Conservation (phyloP, 1,140 invertebrate species). For the Scaptomyza graminum region DNA sequence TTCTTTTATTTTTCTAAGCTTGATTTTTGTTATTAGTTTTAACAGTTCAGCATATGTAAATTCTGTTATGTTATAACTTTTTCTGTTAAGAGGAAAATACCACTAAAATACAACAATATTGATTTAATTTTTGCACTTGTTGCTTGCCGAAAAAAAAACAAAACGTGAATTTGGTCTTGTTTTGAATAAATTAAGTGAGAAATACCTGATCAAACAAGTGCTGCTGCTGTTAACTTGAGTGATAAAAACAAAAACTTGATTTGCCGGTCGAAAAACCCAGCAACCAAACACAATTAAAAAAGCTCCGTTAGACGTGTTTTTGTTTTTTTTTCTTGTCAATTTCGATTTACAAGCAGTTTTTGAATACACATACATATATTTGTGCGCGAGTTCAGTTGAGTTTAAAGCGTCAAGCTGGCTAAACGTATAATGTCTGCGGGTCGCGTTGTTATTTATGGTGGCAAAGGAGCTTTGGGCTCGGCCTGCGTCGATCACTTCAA, state of each 20-base stretch:
- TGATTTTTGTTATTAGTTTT: not conserved
- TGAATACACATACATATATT: too few species aligned
- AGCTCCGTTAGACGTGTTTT: constrained; percentile 3
- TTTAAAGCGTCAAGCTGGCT: constrained; percentile 65
- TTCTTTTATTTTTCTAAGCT: not conserved
- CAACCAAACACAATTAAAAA: constrained; percentile 12
- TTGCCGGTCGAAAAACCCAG: constrained; percentile 30
- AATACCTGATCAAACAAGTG: constrained; percentile 35
- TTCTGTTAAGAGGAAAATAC: constrained; percentile 21
- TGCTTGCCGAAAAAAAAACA: constrained; percentile 23
- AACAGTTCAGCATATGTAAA: not conserved
- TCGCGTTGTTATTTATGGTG: constrained; percentile 95
- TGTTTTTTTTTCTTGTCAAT: not conserved
- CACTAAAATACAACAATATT: constrained; percentile 32
- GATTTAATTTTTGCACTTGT: constrained; percentile 47
- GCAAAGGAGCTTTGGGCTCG: constrained; percentile 96
- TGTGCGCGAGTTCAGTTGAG: constrained; percentile 46
- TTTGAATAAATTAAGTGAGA: constrained; percentile 39
- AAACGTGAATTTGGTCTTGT: constrained; percentile 16
- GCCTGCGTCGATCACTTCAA: constrained; percentile 95
- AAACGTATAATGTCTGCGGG: constrained; percentile 85
- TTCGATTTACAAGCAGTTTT: constrained; percentile 15
- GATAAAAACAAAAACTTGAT: constrained; percentile 23
- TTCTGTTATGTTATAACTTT: constrained; percentile 10
- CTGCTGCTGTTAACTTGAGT: constrained; percentile 2